These are phyloP conservation scores for Ophraella communa DNA, from an alignment of 2,888 invertebrate species.

Conservation along the genomic window DNA sequence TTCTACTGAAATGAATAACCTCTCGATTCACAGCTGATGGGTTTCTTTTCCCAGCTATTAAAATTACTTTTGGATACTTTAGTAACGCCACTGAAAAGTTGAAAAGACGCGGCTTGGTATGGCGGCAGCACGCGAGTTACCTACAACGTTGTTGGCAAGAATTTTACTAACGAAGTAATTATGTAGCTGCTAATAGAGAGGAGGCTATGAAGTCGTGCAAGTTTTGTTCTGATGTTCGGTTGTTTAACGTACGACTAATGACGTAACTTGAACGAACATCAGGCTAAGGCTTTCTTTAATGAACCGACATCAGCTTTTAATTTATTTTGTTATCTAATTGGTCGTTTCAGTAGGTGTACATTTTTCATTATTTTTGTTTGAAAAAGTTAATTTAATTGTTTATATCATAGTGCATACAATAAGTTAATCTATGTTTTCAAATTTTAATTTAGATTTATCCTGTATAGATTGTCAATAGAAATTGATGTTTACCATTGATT, in stretches of 20 bases:
- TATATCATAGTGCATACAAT: too few relatives aligned
- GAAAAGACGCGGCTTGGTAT: conserved; percentile 13
- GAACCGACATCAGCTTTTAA: conserved; percentile 48
- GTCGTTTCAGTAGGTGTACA: conserved; percentile 39
- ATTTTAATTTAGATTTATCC: too few relatives aligned
- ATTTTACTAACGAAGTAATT: conserved; percentile 61
- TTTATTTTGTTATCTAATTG: conserved; percentile 46
- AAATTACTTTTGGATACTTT: too few relatives aligned
- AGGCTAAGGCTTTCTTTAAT: conserved; percentile 66
- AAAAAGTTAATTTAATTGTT: neutral
- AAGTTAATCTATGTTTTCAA: too few relatives aligned
- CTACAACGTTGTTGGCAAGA: conserved; percentile 59
- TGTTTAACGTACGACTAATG: conserved; percentile 67
- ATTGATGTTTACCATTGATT: too few relatives aligned
- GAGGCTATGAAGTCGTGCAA: conserved; percentile 50
- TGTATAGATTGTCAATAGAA: too few relatives aligned
- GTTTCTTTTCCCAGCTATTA: too few relatives aligned
- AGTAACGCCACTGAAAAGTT: neutral
- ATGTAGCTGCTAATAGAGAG: conserved; percentile 57
- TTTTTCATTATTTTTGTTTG: conserved; percentile 29
- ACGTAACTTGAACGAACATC: conserved; percentile 71
- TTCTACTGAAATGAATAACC: too few relatives aligned
- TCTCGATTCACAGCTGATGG: too few relatives aligned
- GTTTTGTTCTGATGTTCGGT: conserved; percentile 57
- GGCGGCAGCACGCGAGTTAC: conserved; percentile 34